Evolutionary conservation across 2,888 invertebrate genomes (phyloP), one percentile per base, ranked within the genome.

Genomic region (Ochropleura plecta): DNA sequence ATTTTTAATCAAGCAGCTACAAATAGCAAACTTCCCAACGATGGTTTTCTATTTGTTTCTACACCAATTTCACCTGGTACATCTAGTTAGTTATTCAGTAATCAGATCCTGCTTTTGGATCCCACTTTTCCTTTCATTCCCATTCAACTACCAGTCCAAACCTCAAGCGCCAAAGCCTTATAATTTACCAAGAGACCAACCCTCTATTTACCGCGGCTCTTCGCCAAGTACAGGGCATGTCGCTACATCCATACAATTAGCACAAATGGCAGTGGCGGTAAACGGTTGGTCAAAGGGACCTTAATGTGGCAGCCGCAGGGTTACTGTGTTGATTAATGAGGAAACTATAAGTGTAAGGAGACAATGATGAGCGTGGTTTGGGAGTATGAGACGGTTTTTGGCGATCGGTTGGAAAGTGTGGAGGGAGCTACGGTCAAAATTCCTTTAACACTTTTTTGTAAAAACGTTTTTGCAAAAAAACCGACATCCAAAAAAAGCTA

Each of bases 211-310:
- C 83, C 48, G 86, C 86, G 86, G 87, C 70, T 67, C 68, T 75
- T 71, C 64, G 70, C 68, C 79, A 86, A 86, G 68, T 78, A 86
- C 85, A 86, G 84, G 84, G 83, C 76, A 81, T 18, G 55, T 40
- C 71, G 67, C 69, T 76, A 79, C 68, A 79, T 66, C 78, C 78
- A 86, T 88, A 87, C 84, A 84, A 85, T 87, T 81, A 85, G 68
- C 62, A 40, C 16, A 53, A 86, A 73, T 81, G 65, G 44, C 70
- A 64, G 77, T 80, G 84, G 73, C 88, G 88, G 88, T 88, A 87
- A 88, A 87, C 83, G 87, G 80, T 76, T 66, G 64, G 79, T 84
- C 86, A 79, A 88, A 87, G 87, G 83, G 80, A 75, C 59, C 66
- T 70, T 86, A 78, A 81, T 86, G 69, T 64, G 62, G 66, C 66